phyloP scores from a whole-genome alignment of 1,140 invertebrate genomes.

The Conopomorpha cramerella region DNA sequence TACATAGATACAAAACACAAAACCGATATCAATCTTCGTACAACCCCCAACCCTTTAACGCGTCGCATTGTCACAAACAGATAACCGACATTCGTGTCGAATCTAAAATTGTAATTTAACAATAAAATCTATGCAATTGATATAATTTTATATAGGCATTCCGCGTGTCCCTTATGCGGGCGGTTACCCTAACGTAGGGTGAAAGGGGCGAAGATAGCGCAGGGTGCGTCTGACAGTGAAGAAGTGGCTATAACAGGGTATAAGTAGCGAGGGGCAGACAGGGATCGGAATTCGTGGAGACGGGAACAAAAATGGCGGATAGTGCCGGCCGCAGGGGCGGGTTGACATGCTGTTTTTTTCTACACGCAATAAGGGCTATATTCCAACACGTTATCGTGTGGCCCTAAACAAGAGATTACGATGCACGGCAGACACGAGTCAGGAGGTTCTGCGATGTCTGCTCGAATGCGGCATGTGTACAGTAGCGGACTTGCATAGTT shows the following conservation, averaged over 20 bases:
- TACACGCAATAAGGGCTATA: conserved; percentile 19
- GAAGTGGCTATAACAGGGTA: conserved; percentile 63
- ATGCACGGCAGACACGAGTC: conserved; percentile 20
- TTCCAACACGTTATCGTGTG: neutral
- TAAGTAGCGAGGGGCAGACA: conserved; percentile 53
- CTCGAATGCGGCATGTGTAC: neutral
- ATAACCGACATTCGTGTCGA: conserved; percentile 28
- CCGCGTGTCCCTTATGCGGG: conserved; percentile 22
- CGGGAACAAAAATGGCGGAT: conserved; percentile 58
- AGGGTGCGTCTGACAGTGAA: conserved; percentile 63
- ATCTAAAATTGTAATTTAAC: conserved; percentile 42
- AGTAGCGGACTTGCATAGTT: no score
- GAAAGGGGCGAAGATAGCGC: conserved; percentile 24
- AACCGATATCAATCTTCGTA: no score
- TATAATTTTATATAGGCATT: conserved; percentile 47
- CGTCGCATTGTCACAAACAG: conserved; percentile 8
- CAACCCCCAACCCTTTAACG: neutral
- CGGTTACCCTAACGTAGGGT: conserved; percentile 37
- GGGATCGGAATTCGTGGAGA: conserved; percentile 40
- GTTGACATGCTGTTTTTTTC: no score
- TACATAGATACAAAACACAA: no score
- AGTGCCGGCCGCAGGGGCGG: conserved; percentile 34
- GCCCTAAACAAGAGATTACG: conserved; percentile 52
- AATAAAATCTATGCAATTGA: conserved; percentile 46
- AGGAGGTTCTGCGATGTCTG: neutral